Evolutionary conservation across 2,797 vertebrate genomes (phyloP).

Genomic region (Argya squamiceps): DNA sequence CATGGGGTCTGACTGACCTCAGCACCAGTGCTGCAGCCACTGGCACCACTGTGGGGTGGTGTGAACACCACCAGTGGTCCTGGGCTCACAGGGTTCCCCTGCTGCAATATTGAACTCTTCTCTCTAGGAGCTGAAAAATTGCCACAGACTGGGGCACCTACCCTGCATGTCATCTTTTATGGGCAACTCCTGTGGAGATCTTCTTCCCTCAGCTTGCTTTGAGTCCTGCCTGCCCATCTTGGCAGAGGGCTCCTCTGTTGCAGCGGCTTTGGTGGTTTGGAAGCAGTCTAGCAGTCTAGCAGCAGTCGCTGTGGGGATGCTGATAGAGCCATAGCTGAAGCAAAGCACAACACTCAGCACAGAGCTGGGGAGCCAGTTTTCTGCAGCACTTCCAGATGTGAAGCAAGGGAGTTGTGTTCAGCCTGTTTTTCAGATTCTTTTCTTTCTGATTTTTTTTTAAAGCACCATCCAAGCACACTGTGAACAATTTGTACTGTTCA

Average conservation of each 20-base stretch:
- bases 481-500: background rate
- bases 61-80: background rate
- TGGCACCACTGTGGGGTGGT: rapidly evolving
- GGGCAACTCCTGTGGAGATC: background rate
- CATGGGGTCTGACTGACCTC: background rate
- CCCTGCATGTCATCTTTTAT: rapidly evolving
- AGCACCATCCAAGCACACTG: background rate
- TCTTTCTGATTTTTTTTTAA: background rate
- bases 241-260: background rate
- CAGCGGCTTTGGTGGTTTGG: background rate
- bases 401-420: background rate
- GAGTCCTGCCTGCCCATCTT: background rate
- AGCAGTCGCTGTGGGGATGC: rapidly evolving
- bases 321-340: background rate
- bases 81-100: rapidly evolving
- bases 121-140: background rate
- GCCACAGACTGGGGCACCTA: background rate
- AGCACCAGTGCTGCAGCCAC: background rate
- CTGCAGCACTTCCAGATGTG: slow-evolving; percentile 44
- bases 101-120: background rate
- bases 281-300: background rate
- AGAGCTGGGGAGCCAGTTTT: background rate
- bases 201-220: background rate
- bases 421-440: background rate
- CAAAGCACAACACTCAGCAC: background rate